These are phyloP conservation scores for Anguilla marmorata DNA, from an alignment of 2,797 vertebrate species.

Conservation along the genomic window DNA sequence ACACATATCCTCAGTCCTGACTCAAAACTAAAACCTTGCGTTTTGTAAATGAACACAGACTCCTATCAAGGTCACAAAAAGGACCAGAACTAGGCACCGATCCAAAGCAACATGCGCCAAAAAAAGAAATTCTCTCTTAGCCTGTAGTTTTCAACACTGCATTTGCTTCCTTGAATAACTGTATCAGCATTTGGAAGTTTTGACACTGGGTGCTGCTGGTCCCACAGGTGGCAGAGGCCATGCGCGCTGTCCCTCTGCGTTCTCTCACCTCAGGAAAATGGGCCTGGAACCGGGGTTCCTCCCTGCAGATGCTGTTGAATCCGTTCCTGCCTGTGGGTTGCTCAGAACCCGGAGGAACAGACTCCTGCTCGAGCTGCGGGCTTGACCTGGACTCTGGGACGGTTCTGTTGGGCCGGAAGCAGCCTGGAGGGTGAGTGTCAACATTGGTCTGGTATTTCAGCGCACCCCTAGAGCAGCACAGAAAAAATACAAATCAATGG, in stretches of 20 bases:
- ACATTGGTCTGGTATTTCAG: constrained; percentile 93
- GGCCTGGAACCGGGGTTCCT: constrained; percentile 84
- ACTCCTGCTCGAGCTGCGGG: constrained; percentile 50
- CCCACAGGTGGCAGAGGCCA: not conserved
- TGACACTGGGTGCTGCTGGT: not conserved
- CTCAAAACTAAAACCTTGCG: not conserved
- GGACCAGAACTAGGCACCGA: not conserved
- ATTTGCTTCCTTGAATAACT: not conserved
- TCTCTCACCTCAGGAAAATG: constrained; percentile 89
- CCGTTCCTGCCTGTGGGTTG: constrained; percentile 40
- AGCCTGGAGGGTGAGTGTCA: constrained; percentile 88
- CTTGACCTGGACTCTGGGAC: constrained; percentile 34
- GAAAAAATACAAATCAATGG: not conserved
- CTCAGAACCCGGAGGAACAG: constrained; percentile 39
- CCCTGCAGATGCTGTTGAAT: constrained; percentile 71
- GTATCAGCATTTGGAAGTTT: not conserved
- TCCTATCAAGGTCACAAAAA: not conserved
- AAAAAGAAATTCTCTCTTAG: not conserved
- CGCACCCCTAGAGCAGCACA: constrained; percentile 74
- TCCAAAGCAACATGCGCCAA: not conserved
- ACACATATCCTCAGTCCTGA: not conserved
- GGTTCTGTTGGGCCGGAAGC: constrained; percentile 78
- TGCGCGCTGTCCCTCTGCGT: not conserved
- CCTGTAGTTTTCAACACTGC: not conserved
- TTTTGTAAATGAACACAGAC: not conserved